Evolutionary conservation across 1,140 invertebrate species (phyloP).

Genomic region (Aethina tumida): DNA sequence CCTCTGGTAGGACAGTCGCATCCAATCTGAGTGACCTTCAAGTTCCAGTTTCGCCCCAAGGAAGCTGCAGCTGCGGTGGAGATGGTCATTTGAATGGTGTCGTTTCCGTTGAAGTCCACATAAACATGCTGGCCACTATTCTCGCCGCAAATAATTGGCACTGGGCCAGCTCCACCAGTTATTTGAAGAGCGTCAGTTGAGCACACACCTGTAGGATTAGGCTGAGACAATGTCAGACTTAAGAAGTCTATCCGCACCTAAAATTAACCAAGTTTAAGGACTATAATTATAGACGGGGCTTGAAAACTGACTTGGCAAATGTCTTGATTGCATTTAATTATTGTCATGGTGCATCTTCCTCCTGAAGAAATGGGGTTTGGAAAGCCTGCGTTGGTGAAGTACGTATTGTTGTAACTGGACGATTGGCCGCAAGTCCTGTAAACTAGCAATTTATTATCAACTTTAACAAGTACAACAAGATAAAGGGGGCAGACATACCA

Average conservation of each 20-base stretch:
- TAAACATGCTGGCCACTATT: constrained; percentile 75
- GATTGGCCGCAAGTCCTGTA: constrained; percentile 54
- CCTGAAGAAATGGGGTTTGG: constrained; percentile 55
- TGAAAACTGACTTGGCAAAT: constrained; percentile 68
- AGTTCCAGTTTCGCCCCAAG: constrained; percentile 58
- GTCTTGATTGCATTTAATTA: constrained; percentile 54
- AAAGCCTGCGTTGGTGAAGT: constrained; percentile 68
- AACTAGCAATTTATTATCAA: constrained; percentile 45
- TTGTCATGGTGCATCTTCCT: constrained; percentile 54
- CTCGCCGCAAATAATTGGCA: constrained; percentile 69
- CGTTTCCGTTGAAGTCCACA: constrained; percentile 60
- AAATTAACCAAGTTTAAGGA: too few relatives aligned
- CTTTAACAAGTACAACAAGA: background rate
- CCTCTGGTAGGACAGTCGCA: constrained; percentile 56
- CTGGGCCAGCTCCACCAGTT: constrained; percentile 52
- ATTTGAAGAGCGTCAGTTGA: constrained; percentile 58
- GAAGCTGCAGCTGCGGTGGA: constrained; percentile 43
- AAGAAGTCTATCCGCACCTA: constrained; percentile 70
- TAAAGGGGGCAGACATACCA: constrained; percentile 47
- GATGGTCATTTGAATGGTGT: constrained; percentile 57
- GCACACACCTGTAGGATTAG: constrained; percentile 61
- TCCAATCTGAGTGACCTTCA: constrained; percentile 61
- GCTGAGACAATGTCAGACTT: constrained; percentile 62
- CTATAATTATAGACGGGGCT: too few relatives aligned
- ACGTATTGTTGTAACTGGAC: constrained; percentile 67